Evolutionary conservation across 2,113 vertebrate genomes (phyloP).

Genomic region (Osmerus mordax): DNA sequence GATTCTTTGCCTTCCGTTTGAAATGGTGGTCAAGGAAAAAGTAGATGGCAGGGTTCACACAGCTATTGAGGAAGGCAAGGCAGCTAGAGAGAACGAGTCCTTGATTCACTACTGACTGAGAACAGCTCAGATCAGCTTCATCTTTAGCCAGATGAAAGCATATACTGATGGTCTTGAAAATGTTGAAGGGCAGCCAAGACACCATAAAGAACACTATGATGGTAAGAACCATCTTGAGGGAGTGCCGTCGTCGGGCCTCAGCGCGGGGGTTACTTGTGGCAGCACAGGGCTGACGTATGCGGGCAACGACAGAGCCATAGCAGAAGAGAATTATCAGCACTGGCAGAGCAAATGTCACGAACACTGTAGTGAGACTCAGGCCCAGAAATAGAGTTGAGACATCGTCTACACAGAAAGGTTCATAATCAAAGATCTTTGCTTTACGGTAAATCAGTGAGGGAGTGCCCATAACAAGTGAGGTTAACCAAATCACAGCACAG

Average conservation of each 20-base stretch:
- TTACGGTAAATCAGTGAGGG: constrained; percentile 69
- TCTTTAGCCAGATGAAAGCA: constrained; percentile 33
- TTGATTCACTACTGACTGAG: constrained; percentile 35
- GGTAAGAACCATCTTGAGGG: constrained; percentile 78
- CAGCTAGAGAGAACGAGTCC: constrained; percentile 73
- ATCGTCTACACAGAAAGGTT: constrained; percentile 57
- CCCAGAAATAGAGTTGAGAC: constrained; percentile 51
- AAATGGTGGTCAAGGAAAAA: constrained; percentile 79
- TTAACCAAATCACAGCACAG: constrained; percentile 71
- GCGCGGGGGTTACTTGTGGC: constrained; percentile 50
- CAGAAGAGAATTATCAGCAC: constrained; percentile 74
- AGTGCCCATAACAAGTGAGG: constrained; percentile 71
- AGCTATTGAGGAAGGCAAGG: constrained; percentile 84
- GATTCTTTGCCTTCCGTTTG: constrained; percentile 46
- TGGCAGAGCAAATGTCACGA: constrained; percentile 78
- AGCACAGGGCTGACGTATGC: constrained; percentile 64
- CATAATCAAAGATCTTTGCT: constrained; percentile 3
- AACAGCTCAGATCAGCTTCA: constrained; percentile 32
- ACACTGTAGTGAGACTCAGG: constrained; percentile 65
- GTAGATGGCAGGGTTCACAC: constrained; percentile 83
- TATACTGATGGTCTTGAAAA: constrained; percentile 68
- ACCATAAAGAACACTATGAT: constrained; percentile 77
- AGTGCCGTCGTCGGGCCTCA: constrained; percentile 65
- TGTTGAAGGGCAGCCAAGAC: constrained; percentile 84
- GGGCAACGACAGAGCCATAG: constrained; percentile 76